Percentiles rank a stretch among this genome's conserved stretches.
Evolutionary conservation across 1,140 invertebrate species (phyloP).

Genomic region (Wiebesia pumilae): DNA sequence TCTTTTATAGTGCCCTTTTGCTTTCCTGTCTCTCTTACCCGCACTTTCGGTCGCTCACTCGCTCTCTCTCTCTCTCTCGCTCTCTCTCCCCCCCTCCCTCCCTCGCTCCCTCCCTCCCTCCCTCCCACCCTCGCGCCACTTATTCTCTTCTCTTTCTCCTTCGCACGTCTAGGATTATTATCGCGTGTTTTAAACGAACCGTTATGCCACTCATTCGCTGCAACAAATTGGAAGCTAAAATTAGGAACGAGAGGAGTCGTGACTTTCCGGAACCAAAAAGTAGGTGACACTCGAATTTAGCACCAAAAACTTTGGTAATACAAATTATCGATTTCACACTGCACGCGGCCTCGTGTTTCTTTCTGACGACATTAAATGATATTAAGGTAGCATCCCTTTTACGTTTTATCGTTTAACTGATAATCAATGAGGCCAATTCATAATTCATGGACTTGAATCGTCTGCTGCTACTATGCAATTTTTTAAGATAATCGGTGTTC

Average conservation of each 20-base stretch:
- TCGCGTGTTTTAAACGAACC: slow-evolving; percentile 10
- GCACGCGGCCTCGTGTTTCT: not conserved
- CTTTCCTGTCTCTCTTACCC: not conserved
- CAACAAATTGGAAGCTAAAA: slow-evolving; percentile 13
- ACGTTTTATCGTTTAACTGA: not conserved
- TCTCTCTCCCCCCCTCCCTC: not conserved
- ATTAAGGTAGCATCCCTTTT: not conserved
- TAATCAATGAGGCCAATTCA: too few relatives aligned
- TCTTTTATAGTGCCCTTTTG: not conserved
- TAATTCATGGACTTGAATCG: too few relatives aligned
- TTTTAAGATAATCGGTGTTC: too few relatives aligned
- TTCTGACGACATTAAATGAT: too few relatives aligned
- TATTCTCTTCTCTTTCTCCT: not conserved
- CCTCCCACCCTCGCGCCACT: not conserved
- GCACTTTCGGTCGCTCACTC: not conserved
- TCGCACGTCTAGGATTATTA: slow-evolving; percentile 9
- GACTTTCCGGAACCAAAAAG: slow-evolving; percentile 15
- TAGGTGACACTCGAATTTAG: slow-evolving; percentile 24
- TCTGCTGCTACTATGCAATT: too few relatives aligned
- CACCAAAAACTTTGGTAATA: not conserved
- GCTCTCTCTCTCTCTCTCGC: not conserved
- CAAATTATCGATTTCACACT: not conserved
- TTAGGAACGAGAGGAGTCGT: slow-evolving; percentile 1
- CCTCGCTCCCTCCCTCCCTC: not conserved
- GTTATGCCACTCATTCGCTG: not conserved